These are phyloP conservation scores for Galerucella pusilla DNA, from an alignment of 2,888 invertebrate genomes.

Conservation along the genomic window DNA sequence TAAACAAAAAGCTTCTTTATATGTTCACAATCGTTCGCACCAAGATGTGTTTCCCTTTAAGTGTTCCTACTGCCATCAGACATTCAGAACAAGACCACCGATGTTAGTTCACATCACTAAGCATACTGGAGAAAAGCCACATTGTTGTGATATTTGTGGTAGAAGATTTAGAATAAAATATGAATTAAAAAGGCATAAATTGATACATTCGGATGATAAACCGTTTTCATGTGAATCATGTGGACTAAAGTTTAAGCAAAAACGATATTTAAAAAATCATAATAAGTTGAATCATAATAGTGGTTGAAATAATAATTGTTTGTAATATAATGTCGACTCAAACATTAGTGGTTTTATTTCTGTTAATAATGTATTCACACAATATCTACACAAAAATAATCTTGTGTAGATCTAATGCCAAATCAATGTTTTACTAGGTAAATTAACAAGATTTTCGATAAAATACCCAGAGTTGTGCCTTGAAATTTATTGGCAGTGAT, in stretches of 20 bases:
- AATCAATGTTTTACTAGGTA: too few relatives aligned
- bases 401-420: too few relatives aligned
- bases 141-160: slow-evolving; percentile 70
- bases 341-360: neutral
- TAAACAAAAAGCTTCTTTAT: slow-evolving; percentile 74
- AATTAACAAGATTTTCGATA: too few relatives aligned
- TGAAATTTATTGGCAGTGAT: neutral
- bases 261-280: slow-evolving; percentile 68
- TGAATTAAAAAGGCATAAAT: slow-evolving; percentile 69
- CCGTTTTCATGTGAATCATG: slow-evolving; percentile 66
- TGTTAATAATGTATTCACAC: neutral
- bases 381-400: neutral
- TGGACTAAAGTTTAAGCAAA: slow-evolving; percentile 66
- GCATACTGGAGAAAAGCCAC: slow-evolving; percentile 73
- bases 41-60: slow-evolving; percentile 68
- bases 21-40: slow-evolving; percentile 73
- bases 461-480: neutral
- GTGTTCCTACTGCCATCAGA: slow-evolving; percentile 72
- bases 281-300: slow-evolving; percentile 63
- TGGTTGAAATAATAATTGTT: slow-evolving; percentile 17
- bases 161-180: slow-evolving; percentile 71
- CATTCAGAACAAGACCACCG: slow-evolving; percentile 71
- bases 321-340: slow-evolving; percentile 28
- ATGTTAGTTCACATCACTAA: slow-evolving; percentile 70
- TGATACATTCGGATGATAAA: slow-evolving; percentile 68